Evolutionary conservation across 2,888 invertebrate species (phyloP).

Genomic region (Dugesia japonica): DNA sequence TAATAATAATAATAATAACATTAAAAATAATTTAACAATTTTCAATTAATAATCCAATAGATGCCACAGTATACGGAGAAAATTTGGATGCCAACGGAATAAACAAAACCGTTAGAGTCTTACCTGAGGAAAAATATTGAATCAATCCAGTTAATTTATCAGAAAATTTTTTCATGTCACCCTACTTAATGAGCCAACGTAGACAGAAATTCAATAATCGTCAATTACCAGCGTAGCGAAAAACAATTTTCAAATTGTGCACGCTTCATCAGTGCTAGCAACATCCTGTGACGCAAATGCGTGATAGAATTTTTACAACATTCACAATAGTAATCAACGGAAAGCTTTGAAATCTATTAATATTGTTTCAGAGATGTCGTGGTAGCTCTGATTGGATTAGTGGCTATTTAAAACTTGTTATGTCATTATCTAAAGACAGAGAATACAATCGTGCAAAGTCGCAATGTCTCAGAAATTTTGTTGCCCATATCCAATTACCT

Average conservation of each 20-base stretch:
- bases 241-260: not conserved
- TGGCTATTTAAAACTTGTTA: not conserved
- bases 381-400: not conserved
- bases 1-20: too few relatives aligned
- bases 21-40: too few relatives aligned
- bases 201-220: not conserved
- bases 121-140: not conserved
- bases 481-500: not conserved
- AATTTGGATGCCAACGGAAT: not conserved
- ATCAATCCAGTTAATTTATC: not conserved
- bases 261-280: not conserved
- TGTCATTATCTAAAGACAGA: not conserved
- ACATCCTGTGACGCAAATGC: not conserved
- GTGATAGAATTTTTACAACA: not conserved
- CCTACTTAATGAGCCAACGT: not conserved
- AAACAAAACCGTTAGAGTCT: not conserved
- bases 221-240: not conserved
- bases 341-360: not conserved
- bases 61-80: too few relatives aligned
- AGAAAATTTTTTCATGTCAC: not conserved
- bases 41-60: too few relatives aligned
- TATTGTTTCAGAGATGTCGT: not conserved
- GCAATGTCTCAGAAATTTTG: not conserved
- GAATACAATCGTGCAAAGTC: not conserved
- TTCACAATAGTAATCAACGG: not conserved